These are phyloP conservation scores for Ectropis grisescens DNA, from an alignment of 1,140 invertebrate species.

Conservation along the genomic window DNA sequence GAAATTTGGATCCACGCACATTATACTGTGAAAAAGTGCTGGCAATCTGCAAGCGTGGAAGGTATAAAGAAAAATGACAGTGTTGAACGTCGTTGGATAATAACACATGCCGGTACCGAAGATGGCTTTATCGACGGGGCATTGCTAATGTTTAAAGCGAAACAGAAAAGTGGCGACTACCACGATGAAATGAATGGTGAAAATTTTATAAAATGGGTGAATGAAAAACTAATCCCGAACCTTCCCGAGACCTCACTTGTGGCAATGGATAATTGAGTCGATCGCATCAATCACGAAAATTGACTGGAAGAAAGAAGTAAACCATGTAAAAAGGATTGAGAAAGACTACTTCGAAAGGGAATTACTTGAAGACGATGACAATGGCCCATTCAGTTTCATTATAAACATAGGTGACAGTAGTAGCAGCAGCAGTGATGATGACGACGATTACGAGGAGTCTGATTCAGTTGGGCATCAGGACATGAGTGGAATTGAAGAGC, in stretches of 20 bases:
- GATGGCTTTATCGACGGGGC: slow-evolving; percentile 15
- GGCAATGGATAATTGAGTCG: slow-evolving; percentile 16
- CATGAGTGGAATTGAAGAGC: no score
- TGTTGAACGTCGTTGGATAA: slow-evolving; percentile 7
- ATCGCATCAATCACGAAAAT: slow-evolving; percentile 9
- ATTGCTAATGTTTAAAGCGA: slow-evolving; percentile 16
- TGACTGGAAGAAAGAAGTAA: slow-evolving; percentile 21
- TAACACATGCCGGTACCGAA: slow-evolving; percentile 20
- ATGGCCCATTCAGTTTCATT: no score
- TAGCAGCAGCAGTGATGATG: no score
- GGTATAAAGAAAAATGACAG: neutral
- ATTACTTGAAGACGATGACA: no score
- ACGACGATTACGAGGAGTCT: no score
- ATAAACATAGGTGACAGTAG: no score
- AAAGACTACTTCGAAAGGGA: no score
- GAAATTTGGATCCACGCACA: slow-evolving; percentile 1
- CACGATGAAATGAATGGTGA: slow-evolving; percentile 27
- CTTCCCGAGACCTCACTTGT: slow-evolving; percentile 16
- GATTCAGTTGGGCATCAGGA: no score
- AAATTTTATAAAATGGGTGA: slow-evolving; percentile 21
- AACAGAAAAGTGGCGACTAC: slow-evolving; percentile 21
- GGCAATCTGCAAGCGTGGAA: neutral
- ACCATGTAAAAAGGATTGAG: slow-evolving; percentile 8
- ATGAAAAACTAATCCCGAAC: slow-evolving; percentile 21
- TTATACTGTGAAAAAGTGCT: neutral